These are phyloP conservation scores for Nettapus auritus DNA, from an alignment of 2,113 vertebrate species.

Conservation along the genomic window DNA sequence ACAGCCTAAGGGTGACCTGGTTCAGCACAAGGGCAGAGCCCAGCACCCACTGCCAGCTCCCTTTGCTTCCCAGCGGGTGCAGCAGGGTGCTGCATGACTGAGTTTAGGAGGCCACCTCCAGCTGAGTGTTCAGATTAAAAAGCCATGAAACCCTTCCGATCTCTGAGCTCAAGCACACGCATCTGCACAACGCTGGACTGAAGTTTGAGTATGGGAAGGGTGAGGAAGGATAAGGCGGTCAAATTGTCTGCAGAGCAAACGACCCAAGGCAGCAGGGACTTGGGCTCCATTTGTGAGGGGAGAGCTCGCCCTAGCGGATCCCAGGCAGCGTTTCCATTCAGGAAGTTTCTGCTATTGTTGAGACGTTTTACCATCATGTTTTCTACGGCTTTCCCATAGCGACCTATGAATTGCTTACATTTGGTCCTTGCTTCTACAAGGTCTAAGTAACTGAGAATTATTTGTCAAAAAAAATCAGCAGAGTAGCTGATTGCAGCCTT, in stretches of 20 bases:
- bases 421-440: background rate
- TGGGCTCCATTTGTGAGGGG: background rate
- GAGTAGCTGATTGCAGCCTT: too few relatives aligned
- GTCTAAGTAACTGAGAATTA: background rate
- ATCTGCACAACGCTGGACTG: background rate
- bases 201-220: background rate
- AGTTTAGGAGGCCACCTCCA: background rate
- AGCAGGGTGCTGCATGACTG: background rate
- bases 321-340: fast-evolving
- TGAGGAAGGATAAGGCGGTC: background rate
- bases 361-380: background rate
- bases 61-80: background rate
- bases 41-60: background rate
- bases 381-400: background rate
- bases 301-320: slow-evolving; percentile 48
- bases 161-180: background rate
- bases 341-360: background rate
- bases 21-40: background rate
- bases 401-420: background rate
- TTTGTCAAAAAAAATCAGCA: background rate
- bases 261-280: fast-evolving
- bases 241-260: background rate
- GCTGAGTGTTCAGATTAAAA: background rate
- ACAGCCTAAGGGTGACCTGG: background rate
- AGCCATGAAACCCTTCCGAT: background rate